phyloP scores from a whole-genome alignment of 1,140 invertebrate genomes.

The Triops longicaudatus region DNA sequence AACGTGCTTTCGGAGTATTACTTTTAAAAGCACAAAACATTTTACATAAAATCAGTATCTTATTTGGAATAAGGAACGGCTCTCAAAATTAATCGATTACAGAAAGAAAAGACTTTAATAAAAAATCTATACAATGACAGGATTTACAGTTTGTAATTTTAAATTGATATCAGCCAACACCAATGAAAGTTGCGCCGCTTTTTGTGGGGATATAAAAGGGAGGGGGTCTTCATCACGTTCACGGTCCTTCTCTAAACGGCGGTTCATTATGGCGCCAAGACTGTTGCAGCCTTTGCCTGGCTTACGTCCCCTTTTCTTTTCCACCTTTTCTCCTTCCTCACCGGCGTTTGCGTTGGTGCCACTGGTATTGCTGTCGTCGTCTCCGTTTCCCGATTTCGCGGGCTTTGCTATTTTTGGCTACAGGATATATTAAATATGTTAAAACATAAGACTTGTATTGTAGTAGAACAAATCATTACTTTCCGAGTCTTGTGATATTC shows the following conservation, averaged over 20 bases:
- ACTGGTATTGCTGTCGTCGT: neutral
- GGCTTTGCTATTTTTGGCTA: neutral
- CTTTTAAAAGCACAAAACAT: no score
- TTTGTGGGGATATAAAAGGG: neutral
- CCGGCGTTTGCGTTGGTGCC: neutral
- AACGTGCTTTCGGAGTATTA: no score
- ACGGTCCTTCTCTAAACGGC: neutral
- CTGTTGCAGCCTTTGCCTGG: neutral
- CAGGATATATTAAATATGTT: neutral
- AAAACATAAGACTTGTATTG: no score
- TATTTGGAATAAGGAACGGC: no score
- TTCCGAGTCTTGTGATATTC: slow-evolving; percentile 63
- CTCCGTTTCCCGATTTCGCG: neutral
- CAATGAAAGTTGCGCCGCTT: neutral
- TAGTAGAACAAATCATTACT: slow-evolving; percentile 34
- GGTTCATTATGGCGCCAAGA: neutral
- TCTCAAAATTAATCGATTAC: no score
- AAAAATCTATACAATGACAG: neutral
- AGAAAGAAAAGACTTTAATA: neutral
- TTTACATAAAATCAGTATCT: no score
- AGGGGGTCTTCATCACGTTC: neutral
- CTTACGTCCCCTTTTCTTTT: neutral
- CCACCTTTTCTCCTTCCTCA: neutral
- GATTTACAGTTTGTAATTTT: slow-evolving; percentile 2
- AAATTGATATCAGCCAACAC: neutral